Evolutionary conservation across 2,797 vertebrate genomes (phyloP), one percentile per base, ranked within the genome.

Genomic region (Chaetodon trifasciatus): DNA sequence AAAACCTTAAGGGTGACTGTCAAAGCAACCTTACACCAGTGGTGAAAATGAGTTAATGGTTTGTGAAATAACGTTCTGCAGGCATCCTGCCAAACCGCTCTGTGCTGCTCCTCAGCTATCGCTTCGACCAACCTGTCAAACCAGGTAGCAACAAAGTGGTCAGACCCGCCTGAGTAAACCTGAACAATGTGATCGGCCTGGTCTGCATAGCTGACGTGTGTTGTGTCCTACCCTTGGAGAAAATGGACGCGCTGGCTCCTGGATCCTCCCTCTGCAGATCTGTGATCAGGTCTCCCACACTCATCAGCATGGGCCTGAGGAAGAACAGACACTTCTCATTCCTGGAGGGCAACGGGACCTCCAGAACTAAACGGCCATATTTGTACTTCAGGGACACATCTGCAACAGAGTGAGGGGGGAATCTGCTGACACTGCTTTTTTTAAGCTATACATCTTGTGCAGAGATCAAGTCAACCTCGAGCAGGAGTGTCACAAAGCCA

Each of bases 261-360:
- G 94, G 95, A 74, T 98, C 98, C 86, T 99, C 98, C 65, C 73
- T 94, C 74, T 93, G 94, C 66, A 98, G 82, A 39, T 98, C 96
- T 65, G 80, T 55, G 47, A 98, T 95, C 83, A 99, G 96, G 5
- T 96, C 95, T 8, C 94, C 96, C 1, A 98, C 95, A 0, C 89
- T 98, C 83, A 96, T 97, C 58, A 96, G 76, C 94, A 96, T 79
- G 0, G 97, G 98, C 79, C 95, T 94, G 52, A 99, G 88, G 44
- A 95, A 96, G 86, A 99, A 99, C 61, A 87, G 94, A 74, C 98
- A 99, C 28, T 95, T 96, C 90, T 99, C 97, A 0, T 89, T 94
- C 89, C 97, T 96, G 72, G 98, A 97, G 1, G 98, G 97, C 84
- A 99, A 81, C 0, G 76, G 95, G 10, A 98, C 92, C 57, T 97